These are phyloP conservation scores for Ostrea denselamellosa DNA, from an alignment of 1,140 invertebrate genomes.

Conservation along the genomic window DNA sequence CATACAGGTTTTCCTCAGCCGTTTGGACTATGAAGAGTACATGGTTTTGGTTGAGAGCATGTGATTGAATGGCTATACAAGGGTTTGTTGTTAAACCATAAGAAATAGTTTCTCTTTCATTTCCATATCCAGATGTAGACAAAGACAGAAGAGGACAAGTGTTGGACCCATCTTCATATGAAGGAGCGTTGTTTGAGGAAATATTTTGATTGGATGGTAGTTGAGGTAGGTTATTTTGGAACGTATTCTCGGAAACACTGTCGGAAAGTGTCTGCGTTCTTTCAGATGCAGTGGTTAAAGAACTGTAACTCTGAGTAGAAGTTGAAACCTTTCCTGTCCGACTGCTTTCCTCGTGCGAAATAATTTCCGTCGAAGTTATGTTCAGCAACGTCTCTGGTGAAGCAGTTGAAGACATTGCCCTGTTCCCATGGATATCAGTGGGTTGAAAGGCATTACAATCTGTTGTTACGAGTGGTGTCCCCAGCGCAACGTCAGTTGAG, in stretches of 20 bases:
- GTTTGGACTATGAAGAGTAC: no score
- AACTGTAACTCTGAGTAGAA: background rate
- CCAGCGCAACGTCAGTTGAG: background rate
- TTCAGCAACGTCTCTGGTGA: background rate
- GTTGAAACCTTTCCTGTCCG: background rate
- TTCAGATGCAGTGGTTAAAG: background rate
- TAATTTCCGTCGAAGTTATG: background rate
- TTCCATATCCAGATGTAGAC: background rate
- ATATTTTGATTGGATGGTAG: background rate
- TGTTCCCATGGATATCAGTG: no score
- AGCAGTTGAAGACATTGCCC: no score
- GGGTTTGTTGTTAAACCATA: background rate
- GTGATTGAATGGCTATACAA: background rate
- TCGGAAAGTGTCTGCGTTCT: background rate
- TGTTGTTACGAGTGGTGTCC: no score
- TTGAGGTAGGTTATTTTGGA: background rate
- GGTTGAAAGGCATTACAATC: no score
- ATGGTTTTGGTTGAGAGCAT: no score
- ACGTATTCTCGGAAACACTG: background rate
- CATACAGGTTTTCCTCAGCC: no score
- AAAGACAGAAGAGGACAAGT: background rate
- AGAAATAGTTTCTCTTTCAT: background rate
- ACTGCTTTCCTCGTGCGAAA: background rate
- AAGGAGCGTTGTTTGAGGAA: background rate
- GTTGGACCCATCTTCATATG: background rate